Conservation (phyloP, 2,797 vertebrate species). For the Crypturellus tataupa region DNA sequence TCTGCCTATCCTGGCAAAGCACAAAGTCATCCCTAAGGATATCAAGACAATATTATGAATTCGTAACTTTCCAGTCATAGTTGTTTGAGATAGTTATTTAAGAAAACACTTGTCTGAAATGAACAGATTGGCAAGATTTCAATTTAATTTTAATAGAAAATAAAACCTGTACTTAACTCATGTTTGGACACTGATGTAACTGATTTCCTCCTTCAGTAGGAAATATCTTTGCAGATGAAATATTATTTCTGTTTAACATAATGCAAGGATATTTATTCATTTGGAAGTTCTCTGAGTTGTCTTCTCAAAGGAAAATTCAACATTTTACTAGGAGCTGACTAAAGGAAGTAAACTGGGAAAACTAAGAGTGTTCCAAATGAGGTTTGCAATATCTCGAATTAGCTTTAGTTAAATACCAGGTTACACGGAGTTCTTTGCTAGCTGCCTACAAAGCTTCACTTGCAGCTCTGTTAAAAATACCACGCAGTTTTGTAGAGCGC, state of each 20-base stretch:
- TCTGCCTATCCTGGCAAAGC: neutral
- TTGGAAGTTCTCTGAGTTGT: neutral
- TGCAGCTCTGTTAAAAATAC: neutral
- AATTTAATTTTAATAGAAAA: neutral
- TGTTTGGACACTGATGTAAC: neutral
- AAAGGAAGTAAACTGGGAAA: neutral
- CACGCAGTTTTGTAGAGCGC: neutral
- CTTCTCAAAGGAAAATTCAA: neutral
- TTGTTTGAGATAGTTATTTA: neutral
- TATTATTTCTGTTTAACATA: fast-evolving
- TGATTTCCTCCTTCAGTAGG: neutral
- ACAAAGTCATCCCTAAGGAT: neutral
- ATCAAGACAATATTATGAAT: neutral
- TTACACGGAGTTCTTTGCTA: neutral
- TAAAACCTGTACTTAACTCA: neutral
- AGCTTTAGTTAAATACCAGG: neutral
- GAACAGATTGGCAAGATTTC: neutral
- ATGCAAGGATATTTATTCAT: neutral
- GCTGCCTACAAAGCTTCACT: neutral
- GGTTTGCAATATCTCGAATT: neutral
- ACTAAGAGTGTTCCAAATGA: neutral
- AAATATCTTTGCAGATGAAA: neutral
- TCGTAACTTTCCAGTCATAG: neutral
- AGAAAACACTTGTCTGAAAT: neutral
- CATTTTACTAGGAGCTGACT: neutral